Conservation (phyloP, 2,888 invertebrate species). For the Heteromyza rotundicornis region DNA sequence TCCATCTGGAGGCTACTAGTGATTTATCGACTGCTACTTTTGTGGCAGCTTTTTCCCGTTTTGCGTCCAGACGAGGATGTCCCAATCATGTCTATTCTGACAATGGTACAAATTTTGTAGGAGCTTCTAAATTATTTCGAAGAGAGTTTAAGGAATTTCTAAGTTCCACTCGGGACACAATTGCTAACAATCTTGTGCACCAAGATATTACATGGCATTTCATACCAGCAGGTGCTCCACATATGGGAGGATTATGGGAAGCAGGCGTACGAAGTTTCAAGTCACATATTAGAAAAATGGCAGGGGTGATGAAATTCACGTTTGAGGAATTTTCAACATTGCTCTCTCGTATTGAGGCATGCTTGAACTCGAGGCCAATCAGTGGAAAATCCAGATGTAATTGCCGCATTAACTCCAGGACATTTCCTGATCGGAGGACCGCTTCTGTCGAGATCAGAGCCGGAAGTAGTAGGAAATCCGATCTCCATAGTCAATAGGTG, state of each 20-base stretch:
- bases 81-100: conserved; percentile 23
- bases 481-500: not conserved
- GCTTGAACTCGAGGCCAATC: not conserved
- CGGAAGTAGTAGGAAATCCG: not conserved
- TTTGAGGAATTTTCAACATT: too few species aligned
- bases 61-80: conserved; percentile 21
- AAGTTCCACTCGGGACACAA: not conserved
- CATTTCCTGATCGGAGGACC: not conserved
- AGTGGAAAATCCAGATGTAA: not conserved
- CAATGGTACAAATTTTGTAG: conserved; percentile 28
- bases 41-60: conserved; percentile 23
- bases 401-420: not conserved
- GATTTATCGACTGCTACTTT: conserved; percentile 24
- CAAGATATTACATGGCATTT: conserved; percentile 18
- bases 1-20: conserved; percentile 20
- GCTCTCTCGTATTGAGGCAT: too few species aligned
- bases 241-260: conserved; percentile 20
- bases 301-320: not conserved
- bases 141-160: conserved; percentile 11
- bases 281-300: not conserved
- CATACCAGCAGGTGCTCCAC: conserved; percentile 12
- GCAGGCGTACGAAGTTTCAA: conserved; percentile 8
- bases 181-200: not conserved
- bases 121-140: conserved; percentile 18
- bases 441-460: not conserved